phyloP scores from a whole-genome alignment of 2,113 vertebrate genomes.

The Siniperca knerii region DNA sequence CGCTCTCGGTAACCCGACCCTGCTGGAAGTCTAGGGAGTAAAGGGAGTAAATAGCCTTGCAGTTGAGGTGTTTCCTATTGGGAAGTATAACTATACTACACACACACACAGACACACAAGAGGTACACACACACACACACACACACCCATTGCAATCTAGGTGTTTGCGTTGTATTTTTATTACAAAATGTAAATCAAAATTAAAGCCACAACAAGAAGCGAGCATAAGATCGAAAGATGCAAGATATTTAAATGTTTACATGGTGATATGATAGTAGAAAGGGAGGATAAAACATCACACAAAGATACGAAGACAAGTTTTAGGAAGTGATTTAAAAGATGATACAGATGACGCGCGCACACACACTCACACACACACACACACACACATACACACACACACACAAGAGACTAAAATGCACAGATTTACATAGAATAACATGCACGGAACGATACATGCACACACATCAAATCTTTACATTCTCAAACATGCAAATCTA shows the following conservation, averaged over 20 bases:
- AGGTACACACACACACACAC: constrained; percentile 5
- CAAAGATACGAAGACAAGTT: background rate
- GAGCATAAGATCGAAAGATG: no score
- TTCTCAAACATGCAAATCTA: constrained; percentile 58
- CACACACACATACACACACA: background rate
- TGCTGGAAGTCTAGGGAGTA: constrained; percentile 67
- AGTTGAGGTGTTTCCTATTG: constrained; percentile 80
- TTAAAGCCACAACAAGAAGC: background rate
- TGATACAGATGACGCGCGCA: background rate
- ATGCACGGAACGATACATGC: constrained; percentile 1
- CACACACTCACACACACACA: background rate
- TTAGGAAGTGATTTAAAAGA: background rate
- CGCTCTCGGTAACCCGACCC: constrained; percentile 74
- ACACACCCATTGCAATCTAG: background rate
- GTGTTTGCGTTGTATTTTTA: background rate
- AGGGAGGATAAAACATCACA: background rate
- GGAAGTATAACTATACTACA: constrained; percentile 56
- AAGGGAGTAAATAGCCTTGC: constrained; percentile 73
- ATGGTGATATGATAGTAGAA: background rate
- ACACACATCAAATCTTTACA: constrained; percentile 35
- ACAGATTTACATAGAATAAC: constrained; percentile 8
- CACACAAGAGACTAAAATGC: background rate
- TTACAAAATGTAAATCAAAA: background rate
- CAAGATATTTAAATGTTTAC: background rate
- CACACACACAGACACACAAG: constrained; percentile 2